phyloP scores from a whole-genome alignment of 92 coral and sea anemone species.

The Metridium senile region DNA sequence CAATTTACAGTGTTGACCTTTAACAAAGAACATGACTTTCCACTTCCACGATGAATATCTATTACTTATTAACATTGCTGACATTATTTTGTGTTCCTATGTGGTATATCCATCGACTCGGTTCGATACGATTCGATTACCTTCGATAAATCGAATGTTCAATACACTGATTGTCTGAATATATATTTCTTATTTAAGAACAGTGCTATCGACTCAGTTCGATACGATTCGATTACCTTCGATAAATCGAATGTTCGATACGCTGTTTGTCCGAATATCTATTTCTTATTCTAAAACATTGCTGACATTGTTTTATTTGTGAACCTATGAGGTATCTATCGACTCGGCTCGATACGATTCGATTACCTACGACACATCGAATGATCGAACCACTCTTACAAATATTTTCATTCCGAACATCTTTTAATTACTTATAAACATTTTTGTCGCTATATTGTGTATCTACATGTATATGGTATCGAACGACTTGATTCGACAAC shows the following conservation, averaged over 20 bases:
- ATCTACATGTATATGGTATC: too few relatives aligned
- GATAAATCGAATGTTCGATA: background rate
- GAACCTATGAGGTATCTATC: too few relatives aligned
- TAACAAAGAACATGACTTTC: background rate
- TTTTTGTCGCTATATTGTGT: too few relatives aligned
- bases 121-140: background rate
- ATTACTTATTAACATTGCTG: constrained; percentile 7
- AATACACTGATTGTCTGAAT: background rate
- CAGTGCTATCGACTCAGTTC: background rate
- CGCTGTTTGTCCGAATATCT: too few relatives aligned
- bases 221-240: background rate
- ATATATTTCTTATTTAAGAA: too few relatives aligned
- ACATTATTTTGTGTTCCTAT: background rate
- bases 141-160: background rate
- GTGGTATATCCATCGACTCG: background rate
- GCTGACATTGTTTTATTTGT: too few relatives aligned
- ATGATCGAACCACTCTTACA: too few relatives aligned
- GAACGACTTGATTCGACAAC: too few relatives aligned
- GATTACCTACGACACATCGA: background rate
- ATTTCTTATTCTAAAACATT: too few relatives aligned
- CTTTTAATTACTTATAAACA: too few relatives aligned
- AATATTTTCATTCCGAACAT: too few relatives aligned
- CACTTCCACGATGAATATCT: background rate
- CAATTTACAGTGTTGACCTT: constrained; percentile 10
- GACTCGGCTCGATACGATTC: background rate